A percentile compares a stretch with the other conserved stretches of the same genome.
phyloP scores from a whole-genome alignment of 1,140 invertebrate species.

The Orchestia grillus region DNA sequence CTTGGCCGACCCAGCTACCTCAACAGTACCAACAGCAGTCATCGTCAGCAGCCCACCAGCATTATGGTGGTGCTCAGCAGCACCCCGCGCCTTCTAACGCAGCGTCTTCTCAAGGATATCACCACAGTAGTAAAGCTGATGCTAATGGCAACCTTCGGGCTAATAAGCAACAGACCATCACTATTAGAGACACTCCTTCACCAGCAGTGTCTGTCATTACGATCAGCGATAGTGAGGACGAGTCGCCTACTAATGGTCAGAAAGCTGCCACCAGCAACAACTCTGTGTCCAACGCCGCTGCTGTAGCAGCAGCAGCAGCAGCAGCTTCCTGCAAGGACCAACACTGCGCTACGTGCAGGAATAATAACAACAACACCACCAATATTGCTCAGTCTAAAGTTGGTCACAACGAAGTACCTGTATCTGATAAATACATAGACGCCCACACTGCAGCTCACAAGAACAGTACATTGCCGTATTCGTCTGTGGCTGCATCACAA shows the following conservation, averaged over 20 bases:
- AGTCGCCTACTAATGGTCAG: slow-evolving; percentile 72
- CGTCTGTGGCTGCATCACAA: slow-evolving; percentile 67
- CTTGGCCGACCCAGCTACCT: slow-evolving; percentile 36
- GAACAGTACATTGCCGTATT: slow-evolving; percentile 55
- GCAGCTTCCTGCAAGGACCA: slow-evolving; percentile 51
- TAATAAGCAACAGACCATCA: slow-evolving; percentile 78
- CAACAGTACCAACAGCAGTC: slow-evolving; percentile 57
- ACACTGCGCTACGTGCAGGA: slow-evolving; percentile 57
- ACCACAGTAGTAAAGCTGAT: slow-evolving; percentile 8
- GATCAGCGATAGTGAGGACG: slow-evolving; percentile 96
- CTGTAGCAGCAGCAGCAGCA: background rate
- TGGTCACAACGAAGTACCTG: background rate
- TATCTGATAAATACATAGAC: slow-evolving; percentile 21
- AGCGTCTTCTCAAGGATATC: background rate
- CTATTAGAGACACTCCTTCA: slow-evolving; percentile 91
- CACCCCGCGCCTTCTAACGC: background rate
- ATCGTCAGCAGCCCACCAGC: slow-evolving; percentile 60
- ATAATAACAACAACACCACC: slow-evolving; percentile 2
- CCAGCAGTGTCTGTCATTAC: slow-evolving; percentile 96
- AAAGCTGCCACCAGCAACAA: background rate
- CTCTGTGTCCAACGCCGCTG: slow-evolving; percentile 10
- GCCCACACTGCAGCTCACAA: background rate
- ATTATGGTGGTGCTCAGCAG: slow-evolving; percentile 26
- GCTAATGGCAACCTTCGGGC: slow-evolving; percentile 26
- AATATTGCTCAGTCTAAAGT: slow-evolving; percentile 17